Conservation (phyloP, 2,888 invertebrate species). For the Atethmia centrago region DNA sequence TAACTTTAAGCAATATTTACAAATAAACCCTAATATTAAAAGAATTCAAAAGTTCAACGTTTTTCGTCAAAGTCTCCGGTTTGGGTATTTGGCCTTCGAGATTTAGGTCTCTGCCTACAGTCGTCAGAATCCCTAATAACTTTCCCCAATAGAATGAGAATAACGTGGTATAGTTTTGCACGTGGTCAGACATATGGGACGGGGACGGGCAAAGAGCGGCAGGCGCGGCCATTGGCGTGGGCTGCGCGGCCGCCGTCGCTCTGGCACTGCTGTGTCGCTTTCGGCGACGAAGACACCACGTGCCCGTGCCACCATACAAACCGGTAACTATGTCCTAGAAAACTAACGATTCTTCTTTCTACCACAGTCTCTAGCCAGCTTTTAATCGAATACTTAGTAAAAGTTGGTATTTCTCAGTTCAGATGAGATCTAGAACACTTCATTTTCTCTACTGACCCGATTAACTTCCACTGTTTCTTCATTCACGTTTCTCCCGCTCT, state of each 20-base stretch:
- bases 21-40: not conserved
- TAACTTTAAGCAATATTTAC: no score
- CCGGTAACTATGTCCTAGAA: slow-evolving; percentile 25
- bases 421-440: not conserved
- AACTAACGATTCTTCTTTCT: not conserved
- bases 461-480: not conserved
- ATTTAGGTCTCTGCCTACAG: not conserved
- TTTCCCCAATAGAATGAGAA: slow-evolving; percentile 36
- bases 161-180: slow-evolving; percentile 55
- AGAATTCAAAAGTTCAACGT: not conserved
- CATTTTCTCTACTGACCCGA: not conserved
- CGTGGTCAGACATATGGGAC: slow-evolving; percentile 37
- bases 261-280: slow-evolving; percentile 54
- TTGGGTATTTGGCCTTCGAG: not conserved
- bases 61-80: no score
- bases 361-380: not conserved
- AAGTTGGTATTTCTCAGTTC: not conserved
- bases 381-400: not conserved
- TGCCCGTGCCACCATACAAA: slow-evolving; percentile 58
- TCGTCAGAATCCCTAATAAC: not conserved
- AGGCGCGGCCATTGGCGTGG: slow-evolving; percentile 64
- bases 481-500: not conserved
- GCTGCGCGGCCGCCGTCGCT: slow-evolving; percentile 56
- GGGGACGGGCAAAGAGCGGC: slow-evolving; percentile 45
- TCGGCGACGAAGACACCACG: slow-evolving; percentile 38